A percentile compares a stretch with the other conserved stretches of the same genome.
phyloP scores from a whole-genome alignment of 2,113 vertebrate species.

The Nycticebus coucang region DNA sequence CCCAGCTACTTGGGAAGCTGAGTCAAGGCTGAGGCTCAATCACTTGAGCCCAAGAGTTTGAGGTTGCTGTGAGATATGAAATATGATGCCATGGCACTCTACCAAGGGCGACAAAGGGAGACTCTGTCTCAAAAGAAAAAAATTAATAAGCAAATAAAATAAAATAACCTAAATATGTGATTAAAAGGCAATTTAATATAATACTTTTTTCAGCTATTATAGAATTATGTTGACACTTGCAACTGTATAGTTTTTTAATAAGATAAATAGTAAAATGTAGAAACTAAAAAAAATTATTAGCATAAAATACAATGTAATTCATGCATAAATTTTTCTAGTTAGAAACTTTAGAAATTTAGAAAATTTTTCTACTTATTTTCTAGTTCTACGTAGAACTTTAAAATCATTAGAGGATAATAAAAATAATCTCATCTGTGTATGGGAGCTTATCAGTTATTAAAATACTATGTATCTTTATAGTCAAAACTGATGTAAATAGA shows the following conservation, averaged over 20 bases:
- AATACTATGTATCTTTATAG: neutral
- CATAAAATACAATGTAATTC: neutral
- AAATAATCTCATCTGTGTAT: neutral
- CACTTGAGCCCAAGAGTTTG: too few relatives aligned
- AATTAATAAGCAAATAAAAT: too few relatives aligned
- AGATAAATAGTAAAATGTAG: neutral
- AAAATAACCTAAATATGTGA: neutral
- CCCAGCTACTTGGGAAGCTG: too few relatives aligned
- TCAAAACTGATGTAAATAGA: neutral
- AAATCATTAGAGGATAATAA: neutral
- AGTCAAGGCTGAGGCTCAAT: too few relatives aligned
- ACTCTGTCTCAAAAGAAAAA: too few relatives aligned
- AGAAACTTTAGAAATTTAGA: too few relatives aligned
- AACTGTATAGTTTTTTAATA: neutral
- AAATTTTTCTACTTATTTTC: too few relatives aligned
- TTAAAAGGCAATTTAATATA: conserved; percentile 29
- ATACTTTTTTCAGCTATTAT: conserved; percentile 27
- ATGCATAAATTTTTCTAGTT: neutral
- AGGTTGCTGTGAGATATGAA: too few relatives aligned
- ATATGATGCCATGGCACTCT: too few relatives aligned
- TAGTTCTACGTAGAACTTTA: too few relatives aligned
- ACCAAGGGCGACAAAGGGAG: too few relatives aligned
- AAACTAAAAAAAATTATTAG: neutral
- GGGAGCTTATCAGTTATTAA: neutral
- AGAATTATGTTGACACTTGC: neutral